Percentiles rank a stretch among this genome's conserved stretches.
Evolutionary conservation across 2,888 invertebrate species (phyloP).

Genomic region (Metacarcinus magister): DNA sequence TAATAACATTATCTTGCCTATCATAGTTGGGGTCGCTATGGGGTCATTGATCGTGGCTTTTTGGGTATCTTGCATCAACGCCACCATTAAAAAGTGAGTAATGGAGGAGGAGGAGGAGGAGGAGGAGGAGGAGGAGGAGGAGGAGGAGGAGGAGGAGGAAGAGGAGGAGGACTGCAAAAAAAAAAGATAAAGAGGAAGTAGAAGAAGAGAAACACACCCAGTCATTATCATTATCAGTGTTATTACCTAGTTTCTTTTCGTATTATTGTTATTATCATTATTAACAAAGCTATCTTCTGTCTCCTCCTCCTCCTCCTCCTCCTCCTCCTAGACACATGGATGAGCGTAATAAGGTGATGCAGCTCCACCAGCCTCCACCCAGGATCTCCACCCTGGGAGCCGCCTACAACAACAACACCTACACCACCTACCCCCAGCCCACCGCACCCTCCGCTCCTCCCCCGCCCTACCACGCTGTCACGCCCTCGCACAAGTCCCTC

Average conservation of each 20-base stretch:
- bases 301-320: neutral
- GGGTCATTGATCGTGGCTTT: neutral
- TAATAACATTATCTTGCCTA: neutral
- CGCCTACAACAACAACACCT: neutral
- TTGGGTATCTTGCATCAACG: neutral
- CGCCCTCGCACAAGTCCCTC: neutral
- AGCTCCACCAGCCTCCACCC: neutral
- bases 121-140: neutral
- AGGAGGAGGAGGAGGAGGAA: neutral
- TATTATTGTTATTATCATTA: too few species aligned
- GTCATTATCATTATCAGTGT: neutral
- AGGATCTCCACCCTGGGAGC: slow-evolving; percentile 43
- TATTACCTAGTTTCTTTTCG: too few species aligned
- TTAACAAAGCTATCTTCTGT: neutral
- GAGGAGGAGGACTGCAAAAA: neutral
- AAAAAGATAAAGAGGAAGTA: neutral
- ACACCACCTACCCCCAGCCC: neutral
- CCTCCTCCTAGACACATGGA: slow-evolving; percentile 33
- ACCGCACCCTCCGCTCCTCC: neutral
- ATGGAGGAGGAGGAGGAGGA: neutral
- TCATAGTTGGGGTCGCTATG: neutral
- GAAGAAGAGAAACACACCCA: neutral
- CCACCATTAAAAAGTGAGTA: neutral
- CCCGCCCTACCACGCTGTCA: neutral
- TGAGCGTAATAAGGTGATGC: slow-evolving; percentile 12